Base-by-base conservation (phyloP, 2,113 vertebrate genomes). In the Puffinus mauretanicus region DNA sequence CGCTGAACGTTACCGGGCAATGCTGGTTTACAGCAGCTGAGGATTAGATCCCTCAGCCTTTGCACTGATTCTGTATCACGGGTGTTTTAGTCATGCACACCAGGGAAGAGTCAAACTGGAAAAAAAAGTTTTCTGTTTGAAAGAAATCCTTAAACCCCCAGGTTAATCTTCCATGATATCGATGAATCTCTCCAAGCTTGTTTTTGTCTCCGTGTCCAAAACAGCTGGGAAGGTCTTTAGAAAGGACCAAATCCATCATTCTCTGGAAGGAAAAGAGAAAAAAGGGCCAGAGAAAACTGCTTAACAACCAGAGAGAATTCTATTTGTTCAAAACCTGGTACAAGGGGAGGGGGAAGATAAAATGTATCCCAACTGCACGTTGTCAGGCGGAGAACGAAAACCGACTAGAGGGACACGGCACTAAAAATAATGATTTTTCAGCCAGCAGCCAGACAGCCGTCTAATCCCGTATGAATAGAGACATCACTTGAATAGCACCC, bases 401-500 rank as follows among this genome's bases (percentile, higher is more conserved):
- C 80, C 5, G 1, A 44, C 89, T n/a, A 17, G 67, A 38, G 67
- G 81, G 83, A 79, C 75, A 88, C 3, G 22, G 73, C 91, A 88
- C 92, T 95, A 85, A 94, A 96, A 97, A 78, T 92, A 97, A 96
- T 91, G 96, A 95, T 97, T 95, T 97, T 96, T 97, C 91, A 97
- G 92, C 70, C 97, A 92, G 91, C 82, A 90, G 97, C 91, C 96
- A 97, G 96, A 92, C 97, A 97, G 96, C 72, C 47, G 22, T 61
- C 96, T 97, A 97, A 97, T 97, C 97, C 96, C 54, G 1, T n/a
- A 49, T 96, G 92, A 97, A 97, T 96, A 95, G 95, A 97, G 96
- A 97, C 95, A 96, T 97, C 97, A 96, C 62, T 88, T 36, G 55
- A 92, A 93, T 5, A 94, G 96, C 92, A 77, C 89, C 92, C 70